Evolutionary conservation across 1,140 invertebrate species (phyloP).

Genomic region (Grapholita molesta): DNA sequence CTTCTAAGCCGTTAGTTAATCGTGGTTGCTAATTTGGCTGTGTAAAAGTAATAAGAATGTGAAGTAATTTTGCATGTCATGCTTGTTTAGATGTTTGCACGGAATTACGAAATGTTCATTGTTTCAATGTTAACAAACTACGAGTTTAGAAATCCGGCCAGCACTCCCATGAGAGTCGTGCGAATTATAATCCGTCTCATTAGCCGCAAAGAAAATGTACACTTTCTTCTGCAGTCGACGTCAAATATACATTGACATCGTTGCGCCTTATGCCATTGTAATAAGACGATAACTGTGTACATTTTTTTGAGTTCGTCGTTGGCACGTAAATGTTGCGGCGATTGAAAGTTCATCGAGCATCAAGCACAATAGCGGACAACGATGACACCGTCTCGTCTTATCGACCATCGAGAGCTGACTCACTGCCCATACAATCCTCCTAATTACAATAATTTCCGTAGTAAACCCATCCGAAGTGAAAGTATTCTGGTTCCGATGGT

Average conservation of each 20-base stretch:
- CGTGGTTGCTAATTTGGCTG: conserved; percentile 4
- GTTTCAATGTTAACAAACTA: conserved; percentile 29
- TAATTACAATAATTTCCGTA: conserved; percentile 71
- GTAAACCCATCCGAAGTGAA: conserved; percentile 64
- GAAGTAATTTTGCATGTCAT: conserved; percentile 25
- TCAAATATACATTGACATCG: background rate
- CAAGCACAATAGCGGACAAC: conserved; percentile 44
- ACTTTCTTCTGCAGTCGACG: conserved; percentile 35
- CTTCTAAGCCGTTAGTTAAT: conserved; percentile 1
- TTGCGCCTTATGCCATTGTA: background rate
- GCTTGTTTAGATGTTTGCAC: conserved; percentile 25
- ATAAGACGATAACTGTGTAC: background rate
- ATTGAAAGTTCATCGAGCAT: conserved; percentile 56
- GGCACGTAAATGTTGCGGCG: conserved; percentile 28
- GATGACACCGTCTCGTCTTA: conserved; percentile 61
- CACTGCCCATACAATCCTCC: conserved; percentile 62
- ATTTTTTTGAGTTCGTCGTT: background rate
- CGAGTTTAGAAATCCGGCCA: conserved; percentile 33
- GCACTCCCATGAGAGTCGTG: conserved; percentile 46
- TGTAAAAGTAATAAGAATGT: background rate
- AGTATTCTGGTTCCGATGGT: conserved; percentile 68
- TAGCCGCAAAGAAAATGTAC: conserved; percentile 46
- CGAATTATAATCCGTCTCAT: conserved; percentile 61
- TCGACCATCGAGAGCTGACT: conserved; percentile 60
- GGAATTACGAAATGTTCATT: conserved; percentile 36